phyloP scores from a whole-genome alignment of 2,113 vertebrate species.

The Saimiri boliviensis region DNA sequence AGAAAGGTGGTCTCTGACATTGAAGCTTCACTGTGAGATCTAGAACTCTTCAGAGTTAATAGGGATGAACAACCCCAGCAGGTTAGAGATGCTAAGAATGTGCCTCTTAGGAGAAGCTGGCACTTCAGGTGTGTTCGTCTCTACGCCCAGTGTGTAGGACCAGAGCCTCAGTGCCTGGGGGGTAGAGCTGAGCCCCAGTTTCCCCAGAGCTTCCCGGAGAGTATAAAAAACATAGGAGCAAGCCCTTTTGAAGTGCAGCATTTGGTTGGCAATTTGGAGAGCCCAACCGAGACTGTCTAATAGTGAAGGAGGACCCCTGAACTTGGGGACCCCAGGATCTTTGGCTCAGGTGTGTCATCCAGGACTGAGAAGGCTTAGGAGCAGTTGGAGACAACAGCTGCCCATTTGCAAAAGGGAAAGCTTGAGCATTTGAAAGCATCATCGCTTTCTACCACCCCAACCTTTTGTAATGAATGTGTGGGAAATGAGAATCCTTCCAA shows the following conservation, averaged over 20 bases:
- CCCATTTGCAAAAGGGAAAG: neutral
- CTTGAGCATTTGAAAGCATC: neutral
- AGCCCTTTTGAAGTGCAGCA: neutral
- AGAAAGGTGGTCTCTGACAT: neutral
- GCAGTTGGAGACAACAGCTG: neutral
- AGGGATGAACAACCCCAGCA: neutral
- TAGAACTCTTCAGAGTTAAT: neutral
- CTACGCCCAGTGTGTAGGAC: neutral
- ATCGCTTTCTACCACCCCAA: neutral
- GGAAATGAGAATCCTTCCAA: neutral
- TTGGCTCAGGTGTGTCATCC: neutral
- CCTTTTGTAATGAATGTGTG: neutral
- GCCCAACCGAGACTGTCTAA: neutral
- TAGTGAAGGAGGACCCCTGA: neutral
- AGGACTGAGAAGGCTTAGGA: neutral
- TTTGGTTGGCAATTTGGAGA: neutral
- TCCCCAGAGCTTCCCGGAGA: neutral
- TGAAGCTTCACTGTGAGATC: neutral
- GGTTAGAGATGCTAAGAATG: neutral
- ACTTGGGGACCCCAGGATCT: neutral
- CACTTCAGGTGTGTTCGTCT: neutral
- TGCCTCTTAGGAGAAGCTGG: neutral
- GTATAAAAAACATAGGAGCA: neutral
- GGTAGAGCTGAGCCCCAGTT: neutral
- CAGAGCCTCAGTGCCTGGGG: neutral